Base-by-base conservation (phyloP, 2,113 vertebrate species). In the Dicerorhinus sumatrensis region DNA sequence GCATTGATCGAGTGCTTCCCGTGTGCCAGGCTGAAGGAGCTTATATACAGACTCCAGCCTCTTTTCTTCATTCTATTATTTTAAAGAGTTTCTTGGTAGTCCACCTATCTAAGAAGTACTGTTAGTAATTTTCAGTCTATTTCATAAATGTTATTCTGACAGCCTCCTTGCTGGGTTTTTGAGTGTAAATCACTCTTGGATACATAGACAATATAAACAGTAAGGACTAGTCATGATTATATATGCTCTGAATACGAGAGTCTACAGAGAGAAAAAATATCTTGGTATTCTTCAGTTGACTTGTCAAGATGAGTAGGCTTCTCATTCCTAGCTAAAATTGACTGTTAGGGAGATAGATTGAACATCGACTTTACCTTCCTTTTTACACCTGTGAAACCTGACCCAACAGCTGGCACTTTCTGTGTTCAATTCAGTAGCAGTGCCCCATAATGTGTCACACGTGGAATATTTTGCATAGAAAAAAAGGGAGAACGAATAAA, bases 221-320 rank as follows among this genome's bases (percentile, higher is more conserved):
- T 91, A 97, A 98, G 96, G 95, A 85, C 96, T 96, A 97, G 80
- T 90, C 31, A 7, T 92, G 90, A 96, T 95, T 97, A 93, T 21
- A 51, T 94, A 82, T 95, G 12, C 48, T 46, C 46, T 4, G 8
- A 72, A 42, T 9, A 89, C 97, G 97, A 87, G 95, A 97, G 73
- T 98, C 97, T 80, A 94, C 80, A 93, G 97, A 86, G 97, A 86
- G 92, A 94, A 95, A 97, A 82, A 97, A 94, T 87, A 96, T 73
- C 96, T 98, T 98, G 97, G 93, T 97, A 54, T 94, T 97, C 92
- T 96, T 85, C 97, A 95, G 93, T 85, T 94, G 88, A 97, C 88
- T 84, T 70, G 89, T 96, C 93, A 91, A 97, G 97, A 96, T 97
- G 98, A 98, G 77, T 94, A 82, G 91, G 96, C 91, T 91, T 96